A percentile compares a stretch with the other conserved stretches of the same genome.
phyloP scores from a whole-genome alignment of 23 tunicate genomes.

The Oikopleura dioica region DNA sequence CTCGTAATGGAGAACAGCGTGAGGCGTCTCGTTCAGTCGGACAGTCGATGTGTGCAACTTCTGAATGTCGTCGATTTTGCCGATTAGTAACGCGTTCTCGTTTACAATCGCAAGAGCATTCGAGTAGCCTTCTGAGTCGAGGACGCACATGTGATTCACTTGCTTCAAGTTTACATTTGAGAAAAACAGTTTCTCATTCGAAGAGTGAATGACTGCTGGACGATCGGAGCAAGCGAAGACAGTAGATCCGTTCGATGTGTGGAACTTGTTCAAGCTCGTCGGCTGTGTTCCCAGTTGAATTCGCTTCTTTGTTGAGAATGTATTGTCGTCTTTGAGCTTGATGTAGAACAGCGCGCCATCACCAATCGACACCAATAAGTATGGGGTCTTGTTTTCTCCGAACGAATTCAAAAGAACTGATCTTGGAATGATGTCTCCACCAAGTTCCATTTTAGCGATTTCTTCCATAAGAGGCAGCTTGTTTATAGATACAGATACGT shows the following conservation, averaged over 20 bases:
- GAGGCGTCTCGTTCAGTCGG: slow-evolving; percentile 59
- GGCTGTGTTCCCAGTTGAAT: slow-evolving; percentile 84
- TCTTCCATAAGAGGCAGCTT: slow-evolving; percentile 38
- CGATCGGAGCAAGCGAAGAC: slow-evolving; percentile 95
- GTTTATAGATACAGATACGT: slow-evolving; percentile 39
- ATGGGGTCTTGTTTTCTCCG: slow-evolving; percentile 21
- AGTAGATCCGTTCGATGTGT: slow-evolving; percentile 30
- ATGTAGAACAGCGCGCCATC: slow-evolving; percentile 70
- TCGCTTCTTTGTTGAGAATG: slow-evolving; percentile 21
- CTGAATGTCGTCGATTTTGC: slow-evolving; percentile 92
- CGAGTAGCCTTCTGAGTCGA: slow-evolving; percentile 90
- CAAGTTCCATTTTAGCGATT: slow-evolving; percentile 32
- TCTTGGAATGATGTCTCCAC: slow-evolving; percentile 70
- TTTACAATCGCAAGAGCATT: slow-evolving; percentile 84
- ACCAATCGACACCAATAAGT: slow-evolving; percentile 64
- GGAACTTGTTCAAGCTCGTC: slow-evolving; percentile 41
- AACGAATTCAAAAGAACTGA: slow-evolving; percentile 52
- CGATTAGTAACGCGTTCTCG: slow-evolving; percentile 54
- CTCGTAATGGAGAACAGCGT: slow-evolving; percentile 66
- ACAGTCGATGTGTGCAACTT: slow-evolving; percentile 85
- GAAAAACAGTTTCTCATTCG: slow-evolving; percentile 78
- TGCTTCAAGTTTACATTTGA: slow-evolving; percentile 68
- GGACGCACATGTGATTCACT: slow-evolving; percentile 90
- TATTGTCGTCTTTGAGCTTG: slow-evolving; percentile 20
- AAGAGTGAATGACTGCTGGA: slow-evolving; percentile 82